Base-by-base conservation (phyloP, 2,797 vertebrate species). In the Vultur gryphus region DNA sequence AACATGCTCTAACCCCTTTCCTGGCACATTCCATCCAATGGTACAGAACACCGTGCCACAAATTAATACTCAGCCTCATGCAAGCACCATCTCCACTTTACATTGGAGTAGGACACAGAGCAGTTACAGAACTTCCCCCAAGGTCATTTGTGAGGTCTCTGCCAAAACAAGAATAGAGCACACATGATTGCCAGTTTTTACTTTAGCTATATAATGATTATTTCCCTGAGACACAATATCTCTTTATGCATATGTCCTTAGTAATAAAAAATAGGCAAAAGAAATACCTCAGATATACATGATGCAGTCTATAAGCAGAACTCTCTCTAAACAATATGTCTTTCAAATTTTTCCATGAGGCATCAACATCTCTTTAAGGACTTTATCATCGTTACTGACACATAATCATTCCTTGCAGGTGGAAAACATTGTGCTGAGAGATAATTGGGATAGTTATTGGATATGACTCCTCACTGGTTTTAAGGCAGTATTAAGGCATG, bases 361-460 rank as follows among this genome's bases (percentile, higher is more conserved):
- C 93, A 97, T 96, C 94, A 96, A 90, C 87, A 97, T 97, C 87
- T 94, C 91, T 97, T 97, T 94, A 95, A 97, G 95, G 94, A 93
- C 84, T 96, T 97, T 96, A 96, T 96, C 96, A 97, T 97, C 16
- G 7, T 94, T 97, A 95, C 97, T 97, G 96, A 97, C 95, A 93
- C 64, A 93, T 93, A 97, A 97, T 95, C 96, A 89, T 96, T 97
- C 97, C 92, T 97, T 92, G 94, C 97, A 97, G 97, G 96, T 97
- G 90, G 94, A 97, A 97, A 97, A 97, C 94, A 97, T 80, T 97
- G 97, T 94, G 92, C 94, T 93, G 93, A 89, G 87, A 96, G 94
- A 97, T 97, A 97, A 97, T 97, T 97, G 93, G 94, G 96, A 97
- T 93, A 97, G 93, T 97, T 97, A 97, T 97, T 97, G 96, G 89